Base-by-base conservation (phyloP, 2,113 vertebrate genomes). In the Pica pica region DNA sequence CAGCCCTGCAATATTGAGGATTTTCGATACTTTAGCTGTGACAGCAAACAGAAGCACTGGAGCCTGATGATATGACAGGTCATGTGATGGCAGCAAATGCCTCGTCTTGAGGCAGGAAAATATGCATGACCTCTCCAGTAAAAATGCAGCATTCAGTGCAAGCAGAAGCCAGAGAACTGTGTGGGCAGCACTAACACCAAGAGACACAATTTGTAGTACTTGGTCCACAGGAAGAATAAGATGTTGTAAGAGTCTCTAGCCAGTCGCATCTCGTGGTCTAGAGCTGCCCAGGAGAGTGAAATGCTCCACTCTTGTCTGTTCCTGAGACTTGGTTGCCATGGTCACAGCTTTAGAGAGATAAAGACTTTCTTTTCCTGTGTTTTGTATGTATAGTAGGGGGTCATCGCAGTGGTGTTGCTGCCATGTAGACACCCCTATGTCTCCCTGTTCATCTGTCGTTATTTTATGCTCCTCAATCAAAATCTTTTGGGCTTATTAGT, bases 251-350 rank as follows among this genome's bases (percentile, higher is more conserved):
- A 69, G 61, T 95, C 87, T 89, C 81, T 47, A 90, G 59, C 61
- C 60, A 47, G 79, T 86, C 42, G 4, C 68, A 86, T 95, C 35
- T 94, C 41, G 77, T 91, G 91, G 87, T 95, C 89, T 59, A 80
- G 30, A 85, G 84, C 82, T 95, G 70, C 93, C 78, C 82, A 85
- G 87, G 82, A 96, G 93, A 91, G 78, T 63, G 93, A 87, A 96
- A 91, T 90, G 37, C 87, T 95, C 87, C 28, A 50, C 28, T 95
- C 52, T 39, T 89, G 63, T 91, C 77, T 93, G 67, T 95, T 95
- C 67, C 70, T 42, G 67, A 90, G 96, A 87, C 55, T 95, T 95
- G 93, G 96, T 96, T 96, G 89, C 96, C 89, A 97, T 97, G 96
- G 96, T 85, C 95, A 93, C 95, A 90, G 89, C 78, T 94, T 94